Base-by-base conservation (phyloP, 2,797 vertebrate genomes). In the Meda fulgida region DNA sequence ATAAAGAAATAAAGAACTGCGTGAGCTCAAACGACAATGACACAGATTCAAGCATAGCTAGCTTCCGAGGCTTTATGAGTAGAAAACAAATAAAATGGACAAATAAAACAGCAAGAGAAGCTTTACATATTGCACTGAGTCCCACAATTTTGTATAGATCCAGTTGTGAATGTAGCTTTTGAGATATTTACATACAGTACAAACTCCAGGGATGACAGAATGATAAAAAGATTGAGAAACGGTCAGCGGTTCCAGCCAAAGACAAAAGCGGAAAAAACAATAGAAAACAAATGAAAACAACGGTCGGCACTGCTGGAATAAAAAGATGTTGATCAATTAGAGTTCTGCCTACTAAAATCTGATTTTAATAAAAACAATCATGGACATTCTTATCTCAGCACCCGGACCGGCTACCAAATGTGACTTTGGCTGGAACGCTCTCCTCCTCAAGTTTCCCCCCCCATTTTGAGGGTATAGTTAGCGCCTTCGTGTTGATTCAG, bases 101-200 rank as follows among this genome's bases (percentile, higher is more conserved):
- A 69, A 31, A 63, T n/a, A 48, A 65, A 79, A 26, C 86, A 80
- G 86, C 83, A 91, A 92, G 92, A 92, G 90, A 93, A 94, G 93
- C 93, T 92, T 91, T 89, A 85, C 72, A 90, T 89, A 93, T 94
- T 95, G 94, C 94, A 94, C 92, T 89, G 88, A 19, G 85, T 91
- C 87, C 92, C 89, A 89, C 86, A 43, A 34, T 58, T 86, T 84
- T 78, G 81, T 85, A 81, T 87, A 82, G 79, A 83, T 48, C 58
- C 34, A 85, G 63, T 26, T 63, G 53, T 51, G 75, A 69, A 46
- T 67, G 78, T 21, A 29, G 21, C 13, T 77, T 79, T 40, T 23
- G 75, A 72, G 85, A 92, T 94, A 94, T 95, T 92, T 94, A 95
- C 93, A 94, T 94, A 95, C 93, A 95, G 91, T 90, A 92, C 89